Base-by-base conservation (phyloP, 2,888 invertebrate species). In the Ennomos erosarius region DNA sequence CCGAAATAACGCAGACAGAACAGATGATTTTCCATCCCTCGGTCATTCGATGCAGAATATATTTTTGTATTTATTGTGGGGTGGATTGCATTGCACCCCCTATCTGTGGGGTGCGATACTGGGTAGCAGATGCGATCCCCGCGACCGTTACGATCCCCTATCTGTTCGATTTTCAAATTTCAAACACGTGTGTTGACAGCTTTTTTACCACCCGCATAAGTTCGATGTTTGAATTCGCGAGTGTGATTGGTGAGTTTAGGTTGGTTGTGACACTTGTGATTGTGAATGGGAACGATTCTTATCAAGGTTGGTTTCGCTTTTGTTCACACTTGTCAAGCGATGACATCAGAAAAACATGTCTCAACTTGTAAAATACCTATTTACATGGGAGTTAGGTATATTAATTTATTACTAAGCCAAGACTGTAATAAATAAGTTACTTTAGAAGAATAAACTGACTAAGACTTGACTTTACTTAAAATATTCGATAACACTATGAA, bases 141-240 rank as follows among this genome's bases (percentile, higher is more conserved):
- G 76, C 85, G 85, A 87, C 91, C 89, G 91, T 91, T 90, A 88
- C 81, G 77, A 81, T 84, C 84, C 87, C 88, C 88, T 88, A 87
- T 90, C 85, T 83, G 79, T 81, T 79, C 70, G 72, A 87, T 79
- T 86, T 88, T 84, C 76, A 71, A 88, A 88, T 84, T 83, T 84
- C 66, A 80, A 88, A 91, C 90, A 88, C 88, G 88, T 90, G 88
- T 80, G 90, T 85, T 87, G 84, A 88, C 88, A 87, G 79, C 83
- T 80, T 84, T 86, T 87, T 82, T 79, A 78, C 74, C 79, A 76
- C 88, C 88, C 87, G 85, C 85, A 87, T 84, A 70, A 74, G 34
- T 69, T 74, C 45, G 42, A 64, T 79, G 80, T 84, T 82, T 78
- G 79, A 70, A 71, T 76, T 73, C 54, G 63, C 68, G 58, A 63